Evolutionary conservation across 2,113 vertebrate genomes (phyloP).

Genomic region (Machaerirhynchus nigripectus): DNA sequence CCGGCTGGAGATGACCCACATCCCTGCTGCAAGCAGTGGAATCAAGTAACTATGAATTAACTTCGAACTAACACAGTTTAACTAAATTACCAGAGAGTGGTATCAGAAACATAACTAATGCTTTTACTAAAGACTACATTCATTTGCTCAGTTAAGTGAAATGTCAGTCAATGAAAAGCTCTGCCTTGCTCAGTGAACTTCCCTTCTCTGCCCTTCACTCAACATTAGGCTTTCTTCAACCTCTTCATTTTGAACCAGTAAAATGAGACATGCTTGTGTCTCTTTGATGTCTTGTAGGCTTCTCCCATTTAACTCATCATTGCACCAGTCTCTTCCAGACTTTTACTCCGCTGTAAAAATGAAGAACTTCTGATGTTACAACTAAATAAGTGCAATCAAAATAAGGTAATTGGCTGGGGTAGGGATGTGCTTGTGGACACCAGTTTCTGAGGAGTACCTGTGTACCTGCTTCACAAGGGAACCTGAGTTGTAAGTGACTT

Average conservation of each 20-base stretch:
- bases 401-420: neutral
- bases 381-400: neutral
- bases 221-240: neutral
- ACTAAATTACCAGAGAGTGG: neutral
- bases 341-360: neutral
- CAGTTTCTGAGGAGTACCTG: neutral
- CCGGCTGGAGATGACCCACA: rapidly evolving
- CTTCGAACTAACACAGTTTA: neutral
- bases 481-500: neutral
- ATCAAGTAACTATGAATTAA: neutral
- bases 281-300: neutral
- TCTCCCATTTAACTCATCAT: neutral
- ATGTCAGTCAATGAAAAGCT: neutral
- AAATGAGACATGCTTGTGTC: neutral
- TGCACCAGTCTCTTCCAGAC: neutral
- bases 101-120: neutral
- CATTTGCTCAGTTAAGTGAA: neutral
- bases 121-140: neutral
- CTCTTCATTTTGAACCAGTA: neutral
- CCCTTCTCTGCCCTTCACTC: neutral
- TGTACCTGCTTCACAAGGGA: neutral
- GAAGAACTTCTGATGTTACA: neutral
- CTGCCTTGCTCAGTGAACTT: neutral
- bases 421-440: neutral
- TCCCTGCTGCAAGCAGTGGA: neutral